phyloP scores from a whole-genome alignment of 2,113 vertebrate genomes.

The Sphaerodactylus townsendi region DNA sequence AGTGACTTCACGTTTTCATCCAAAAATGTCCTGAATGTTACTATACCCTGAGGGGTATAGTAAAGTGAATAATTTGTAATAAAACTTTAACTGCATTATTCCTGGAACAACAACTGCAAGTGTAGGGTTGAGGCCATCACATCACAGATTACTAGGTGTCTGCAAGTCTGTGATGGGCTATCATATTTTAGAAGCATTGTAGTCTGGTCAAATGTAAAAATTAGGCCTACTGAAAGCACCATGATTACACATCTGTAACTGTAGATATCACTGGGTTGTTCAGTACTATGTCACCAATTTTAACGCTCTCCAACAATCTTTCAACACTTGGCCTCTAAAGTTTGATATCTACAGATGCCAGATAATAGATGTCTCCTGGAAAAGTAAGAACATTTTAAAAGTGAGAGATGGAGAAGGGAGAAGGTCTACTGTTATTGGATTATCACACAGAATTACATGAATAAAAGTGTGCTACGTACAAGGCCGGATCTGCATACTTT shows the following conservation, averaged over 20 bases:
- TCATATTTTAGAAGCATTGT: neutral
- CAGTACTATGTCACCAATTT: neutral
- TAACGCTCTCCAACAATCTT: neutral
- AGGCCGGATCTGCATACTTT: neutral
- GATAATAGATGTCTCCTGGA: neutral
- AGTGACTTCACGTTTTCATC: neutral
- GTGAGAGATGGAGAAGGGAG: no score
- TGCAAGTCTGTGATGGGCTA: neutral
- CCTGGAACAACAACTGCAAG: conserved; percentile 58
- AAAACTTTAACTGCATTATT: conserved; percentile 46
- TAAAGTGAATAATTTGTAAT: conserved; percentile 31
- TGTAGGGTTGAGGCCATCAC: neutral
- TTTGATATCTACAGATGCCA: neutral
- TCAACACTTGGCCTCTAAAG: neutral
- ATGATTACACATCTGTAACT: neutral
- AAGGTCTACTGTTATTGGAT: neutral
- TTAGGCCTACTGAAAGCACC: neutral
- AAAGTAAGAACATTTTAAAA: neutral
- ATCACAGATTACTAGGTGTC: neutral
- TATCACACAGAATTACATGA: neutral
- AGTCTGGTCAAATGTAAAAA: neutral
- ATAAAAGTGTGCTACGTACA: neutral
- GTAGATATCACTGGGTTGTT: neutral
- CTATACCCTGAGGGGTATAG: no score
- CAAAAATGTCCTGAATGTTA: neutral